Evolutionary conservation across 1,140 invertebrate genomes (phyloP).

Genomic region (Trypoxylus dichotomus): DNA sequence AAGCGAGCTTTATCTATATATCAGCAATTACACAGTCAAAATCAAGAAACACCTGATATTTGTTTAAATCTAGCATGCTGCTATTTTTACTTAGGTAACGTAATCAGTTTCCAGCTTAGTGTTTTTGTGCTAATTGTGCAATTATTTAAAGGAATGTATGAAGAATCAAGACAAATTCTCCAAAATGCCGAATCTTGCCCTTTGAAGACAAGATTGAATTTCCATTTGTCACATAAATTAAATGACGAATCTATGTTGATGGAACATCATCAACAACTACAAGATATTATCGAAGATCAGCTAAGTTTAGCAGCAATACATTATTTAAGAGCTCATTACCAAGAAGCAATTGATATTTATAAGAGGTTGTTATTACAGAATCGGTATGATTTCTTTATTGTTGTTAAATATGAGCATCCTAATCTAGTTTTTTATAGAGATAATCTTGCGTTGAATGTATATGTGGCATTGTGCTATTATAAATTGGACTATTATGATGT

Average conservation of each 20-base stretch:
- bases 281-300: constrained; percentile 92
- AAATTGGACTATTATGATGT: constrained; percentile 93
- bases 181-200: constrained; percentile 62
- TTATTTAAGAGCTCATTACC: constrained; percentile 93
- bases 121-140: neutral
- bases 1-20: constrained; percentile 81
- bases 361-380: constrained; percentile 92
- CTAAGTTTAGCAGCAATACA: constrained; percentile 95
- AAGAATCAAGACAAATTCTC: constrained; percentile 66
- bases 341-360: constrained; percentile 99
- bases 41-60: constrained; percentile 58
- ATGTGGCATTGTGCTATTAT: constrained; percentile 97
- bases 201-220: constrained; percentile 80
- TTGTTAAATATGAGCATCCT: neutral
- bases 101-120: neutral
- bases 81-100: constrained; percentile 92
- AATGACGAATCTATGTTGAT: constrained; percentile 83
- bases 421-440: constrained; percentile 61
- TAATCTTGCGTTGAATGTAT: constrained; percentile 93
- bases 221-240: constrained; percentile 93
- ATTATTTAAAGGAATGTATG: constrained; percentile 61
- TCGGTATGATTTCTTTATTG: constrained; percentile 56
- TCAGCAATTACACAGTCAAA: constrained; percentile 54
- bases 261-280: constrained; percentile 79
- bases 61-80: constrained; percentile 87